phyloP scores from a whole-genome alignment of 2,797 vertebrate species.

The Microctenopoma steveboyesi region DNA sequence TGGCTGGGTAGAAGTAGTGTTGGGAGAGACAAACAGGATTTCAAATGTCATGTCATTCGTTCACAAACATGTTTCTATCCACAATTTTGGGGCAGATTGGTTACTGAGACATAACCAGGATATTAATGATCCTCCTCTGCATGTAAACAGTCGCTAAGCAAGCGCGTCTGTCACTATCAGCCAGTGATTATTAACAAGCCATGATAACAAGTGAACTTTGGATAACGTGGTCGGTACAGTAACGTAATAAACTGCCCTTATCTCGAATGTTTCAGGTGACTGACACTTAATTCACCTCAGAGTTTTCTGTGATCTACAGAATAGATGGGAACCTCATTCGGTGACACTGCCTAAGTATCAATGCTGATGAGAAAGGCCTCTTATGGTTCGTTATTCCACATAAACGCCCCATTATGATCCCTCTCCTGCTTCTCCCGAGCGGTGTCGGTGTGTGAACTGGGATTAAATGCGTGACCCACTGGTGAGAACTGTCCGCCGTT shows the following conservation, averaged over 20 bases:
- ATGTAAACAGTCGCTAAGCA: slow-evolving; percentile 1
- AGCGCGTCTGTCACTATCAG: slow-evolving; percentile 4
- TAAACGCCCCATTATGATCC: background rate
- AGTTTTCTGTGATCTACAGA: background rate
- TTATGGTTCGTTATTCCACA: background rate
- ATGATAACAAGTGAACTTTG: slow-evolving; percentile 61
- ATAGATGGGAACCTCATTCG: background rate
- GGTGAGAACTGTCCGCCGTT: slow-evolving; percentile 92
- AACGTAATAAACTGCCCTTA: slow-evolving; percentile 33
- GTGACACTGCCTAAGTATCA: background rate
- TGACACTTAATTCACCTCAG: background rate
- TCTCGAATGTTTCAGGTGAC: slow-evolving; percentile 8
- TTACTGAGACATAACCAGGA: background rate
- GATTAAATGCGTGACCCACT: slow-evolving; percentile 77
- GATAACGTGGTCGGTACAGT: slow-evolving; percentile 9
- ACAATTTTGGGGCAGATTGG: background rate
- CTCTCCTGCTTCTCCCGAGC: background rate
- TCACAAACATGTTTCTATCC: background rate
- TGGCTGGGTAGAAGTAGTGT: slow-evolving; percentile 80
- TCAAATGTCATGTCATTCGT: background rate
- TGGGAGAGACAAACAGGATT: background rate
- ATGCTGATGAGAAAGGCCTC: background rate
- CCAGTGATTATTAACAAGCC: slow-evolving; percentile 27
- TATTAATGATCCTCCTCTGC: background rate
- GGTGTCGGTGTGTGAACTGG: background rate